Evolutionary conservation across 2,888 invertebrate species (phyloP).

Genomic region (Phorcus lineatus): DNA sequence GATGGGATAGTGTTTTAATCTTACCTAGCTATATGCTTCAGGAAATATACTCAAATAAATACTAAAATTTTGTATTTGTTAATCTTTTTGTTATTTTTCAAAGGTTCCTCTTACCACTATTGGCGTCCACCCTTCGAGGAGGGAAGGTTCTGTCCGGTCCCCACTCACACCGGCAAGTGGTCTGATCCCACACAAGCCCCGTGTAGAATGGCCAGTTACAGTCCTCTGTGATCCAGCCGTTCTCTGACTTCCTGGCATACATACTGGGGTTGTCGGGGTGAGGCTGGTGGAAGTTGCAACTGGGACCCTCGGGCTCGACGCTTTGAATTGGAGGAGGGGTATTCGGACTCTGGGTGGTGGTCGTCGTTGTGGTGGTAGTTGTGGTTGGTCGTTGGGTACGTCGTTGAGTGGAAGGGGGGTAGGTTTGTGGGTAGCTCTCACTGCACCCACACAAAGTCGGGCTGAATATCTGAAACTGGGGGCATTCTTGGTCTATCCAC

Average conservation of each 20-base stretch:
- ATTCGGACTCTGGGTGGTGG: neutral
- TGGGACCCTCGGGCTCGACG: neutral
- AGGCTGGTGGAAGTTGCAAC: neutral
- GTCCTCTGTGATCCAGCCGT: slow-evolving; percentile 41
- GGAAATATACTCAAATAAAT: too few relatives aligned
- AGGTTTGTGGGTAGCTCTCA: neutral
- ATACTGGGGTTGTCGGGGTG: slow-evolving; percentile 8
- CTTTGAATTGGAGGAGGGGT: neutral
- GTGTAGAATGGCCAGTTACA: slow-evolving; percentile 48
- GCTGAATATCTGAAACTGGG: slow-evolving; percentile 35
- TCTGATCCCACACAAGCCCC: slow-evolving; percentile 59
- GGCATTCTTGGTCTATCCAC: slow-evolving; percentile 41
- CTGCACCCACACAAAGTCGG: slow-evolving; percentile 34
- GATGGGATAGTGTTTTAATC: too few relatives aligned
- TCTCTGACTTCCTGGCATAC: slow-evolving; percentile 40
- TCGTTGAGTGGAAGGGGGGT: neutral
- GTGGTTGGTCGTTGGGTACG: neutral
- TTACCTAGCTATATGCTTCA: too few relatives aligned
- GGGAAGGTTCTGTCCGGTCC: slow-evolving; percentile 38
- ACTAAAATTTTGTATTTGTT: too few relatives aligned
- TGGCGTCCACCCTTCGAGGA: neutral
- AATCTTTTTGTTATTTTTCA: too few relatives aligned
- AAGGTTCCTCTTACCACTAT: neutral
- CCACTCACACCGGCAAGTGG: slow-evolving; percentile 53
- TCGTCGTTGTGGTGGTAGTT: neutral